Evolutionary conservation across 2,113 vertebrate genomes (phyloP).

Genomic region (Eolophus roseicapilla): DNA sequence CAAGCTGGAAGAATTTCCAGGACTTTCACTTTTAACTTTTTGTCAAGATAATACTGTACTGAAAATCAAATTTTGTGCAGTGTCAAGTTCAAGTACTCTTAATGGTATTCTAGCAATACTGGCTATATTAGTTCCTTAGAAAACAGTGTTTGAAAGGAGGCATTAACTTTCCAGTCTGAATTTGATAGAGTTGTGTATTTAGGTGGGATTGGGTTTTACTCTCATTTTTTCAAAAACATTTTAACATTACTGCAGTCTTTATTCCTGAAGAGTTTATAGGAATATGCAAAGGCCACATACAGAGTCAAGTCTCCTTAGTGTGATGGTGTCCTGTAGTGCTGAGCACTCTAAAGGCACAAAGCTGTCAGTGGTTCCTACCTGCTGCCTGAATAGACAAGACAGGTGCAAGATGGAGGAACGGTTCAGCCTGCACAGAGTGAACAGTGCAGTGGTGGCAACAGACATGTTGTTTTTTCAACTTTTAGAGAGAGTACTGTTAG

Average conservation of each 20-base stretch:
- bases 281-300: neutral
- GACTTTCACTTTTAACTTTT: neutral
- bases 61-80: neutral
- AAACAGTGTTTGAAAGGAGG: neutral
- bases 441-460: neutral
- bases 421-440: neutral
- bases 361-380: neutral
- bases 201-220: neutral
- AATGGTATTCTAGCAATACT: neutral
- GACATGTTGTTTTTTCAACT: neutral
- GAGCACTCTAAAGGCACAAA: neutral
- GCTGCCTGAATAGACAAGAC: neutral
- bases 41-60: neutral
- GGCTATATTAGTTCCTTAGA: neutral
- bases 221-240: neutral
- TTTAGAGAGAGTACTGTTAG: neutral
- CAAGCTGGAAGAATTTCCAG: neutral
- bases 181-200: neutral
- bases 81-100: neutral
- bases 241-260: neutral
- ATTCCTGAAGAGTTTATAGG: neutral
- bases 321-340: neutral
- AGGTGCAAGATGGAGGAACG: neutral
- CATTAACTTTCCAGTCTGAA: neutral
- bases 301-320: neutral